These are phyloP conservation scores for Achlya flavicornis DNA, from an alignment of 2,888 invertebrate genomes.

Conservation along the genomic window DNA sequence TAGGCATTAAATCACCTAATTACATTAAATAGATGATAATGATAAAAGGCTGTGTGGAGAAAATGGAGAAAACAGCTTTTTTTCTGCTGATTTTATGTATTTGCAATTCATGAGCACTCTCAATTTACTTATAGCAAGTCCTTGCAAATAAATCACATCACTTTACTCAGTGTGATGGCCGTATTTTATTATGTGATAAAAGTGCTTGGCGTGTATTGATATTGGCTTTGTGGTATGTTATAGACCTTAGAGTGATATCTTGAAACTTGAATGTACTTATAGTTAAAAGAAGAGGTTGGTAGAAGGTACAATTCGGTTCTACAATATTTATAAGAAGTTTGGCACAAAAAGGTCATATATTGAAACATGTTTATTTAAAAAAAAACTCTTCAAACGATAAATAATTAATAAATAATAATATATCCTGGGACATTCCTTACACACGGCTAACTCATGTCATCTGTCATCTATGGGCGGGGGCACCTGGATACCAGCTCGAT, in stretches of 20 bases:
- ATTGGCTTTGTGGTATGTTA: background rate
- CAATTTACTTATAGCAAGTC: slow-evolving; percentile 13
- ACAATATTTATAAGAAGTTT: no score
- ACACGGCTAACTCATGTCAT: no score
- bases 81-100: slow-evolving; percentile 12
- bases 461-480: no score
- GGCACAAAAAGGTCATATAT: no score
- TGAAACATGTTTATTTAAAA: no score
- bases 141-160: slow-evolving; percentile 15
- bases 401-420: no score
- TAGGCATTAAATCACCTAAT: slow-evolving; percentile 8
- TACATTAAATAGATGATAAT: slow-evolving; percentile 14
- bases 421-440: no score
- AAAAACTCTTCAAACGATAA: background rate
- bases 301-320: no score
- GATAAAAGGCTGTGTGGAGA: slow-evolving; percentile 6
- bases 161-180: slow-evolving; percentile 8
- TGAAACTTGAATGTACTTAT: background rate
- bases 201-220: background rate
- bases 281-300: no score
- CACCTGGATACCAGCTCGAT: no score
- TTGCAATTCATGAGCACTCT: slow-evolving; percentile 15
- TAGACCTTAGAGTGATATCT: background rate
- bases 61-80: slow-evolving; percentile 12
- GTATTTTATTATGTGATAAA: slow-evolving; percentile 6